Evolutionary conservation across 2,888 invertebrate species (phyloP).

Genomic region (Papilio demoleus): DNA sequence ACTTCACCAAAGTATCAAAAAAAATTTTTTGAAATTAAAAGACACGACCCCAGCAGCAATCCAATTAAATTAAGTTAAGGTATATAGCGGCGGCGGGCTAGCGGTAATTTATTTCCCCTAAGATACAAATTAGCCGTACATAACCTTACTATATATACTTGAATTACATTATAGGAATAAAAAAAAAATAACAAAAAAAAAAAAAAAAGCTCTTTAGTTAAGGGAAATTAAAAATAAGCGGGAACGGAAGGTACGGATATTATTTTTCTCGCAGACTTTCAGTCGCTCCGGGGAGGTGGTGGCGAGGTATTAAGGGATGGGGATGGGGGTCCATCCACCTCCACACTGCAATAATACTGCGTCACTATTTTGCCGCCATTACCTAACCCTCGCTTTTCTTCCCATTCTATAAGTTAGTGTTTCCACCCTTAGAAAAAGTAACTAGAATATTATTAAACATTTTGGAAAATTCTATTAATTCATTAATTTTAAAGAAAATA

Average conservation of each 20-base stretch:
- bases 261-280: conserved; percentile 84
- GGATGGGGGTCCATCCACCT: conserved; percentile 62
- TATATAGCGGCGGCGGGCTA: conserved; percentile 44
- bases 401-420: conserved; percentile 82
- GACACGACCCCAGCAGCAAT: conserved; percentile 36
- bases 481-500: conserved; percentile 2
- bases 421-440: conserved; percentile 69
- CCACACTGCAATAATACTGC: conserved; percentile 84
- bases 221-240: conserved; percentile 83
- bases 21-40: conserved; percentile 14
- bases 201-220: conserved; percentile 78
- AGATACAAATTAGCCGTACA: conserved; percentile 45
- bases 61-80: conserved; percentile 52
- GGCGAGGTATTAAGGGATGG: conserved; percentile 54
- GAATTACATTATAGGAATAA: conserved; percentile 61
- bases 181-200: no score
- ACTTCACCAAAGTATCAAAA: conserved; percentile 3
- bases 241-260: conserved; percentile 82
- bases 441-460: conserved; percentile 44
- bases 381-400: conserved; percentile 84
- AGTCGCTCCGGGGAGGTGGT: conserved; percentile 72
- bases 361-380: conserved; percentile 85
- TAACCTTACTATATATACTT: conserved; percentile 42
- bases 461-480: conserved; percentile 19
- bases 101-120: conserved; percentile 63